phyloP scores from a whole-genome alignment of 2,113 vertebrate genomes.

The Orthonyx spaldingii region DNA sequence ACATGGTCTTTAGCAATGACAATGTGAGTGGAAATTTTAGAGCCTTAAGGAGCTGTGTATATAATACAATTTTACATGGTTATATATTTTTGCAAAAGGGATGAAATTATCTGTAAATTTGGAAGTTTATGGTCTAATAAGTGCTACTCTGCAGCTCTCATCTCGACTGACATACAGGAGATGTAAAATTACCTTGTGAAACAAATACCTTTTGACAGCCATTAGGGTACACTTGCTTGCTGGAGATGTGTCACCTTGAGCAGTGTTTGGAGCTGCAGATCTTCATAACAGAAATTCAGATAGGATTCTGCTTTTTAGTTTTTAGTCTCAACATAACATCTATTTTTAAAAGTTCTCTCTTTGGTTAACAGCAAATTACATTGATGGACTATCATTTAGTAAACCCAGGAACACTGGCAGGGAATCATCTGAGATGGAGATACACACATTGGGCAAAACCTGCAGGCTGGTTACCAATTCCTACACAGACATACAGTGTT shows the following conservation, averaged over 20 bases:
- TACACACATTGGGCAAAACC: background rate
- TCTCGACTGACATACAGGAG: background rate
- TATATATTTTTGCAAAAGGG: background rate
- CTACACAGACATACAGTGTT: background rate
- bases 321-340: background rate
- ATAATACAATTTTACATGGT: background rate
- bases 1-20: background rate
- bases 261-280: background rate
- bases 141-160: background rate
- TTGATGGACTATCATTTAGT: background rate
- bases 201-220: background rate
- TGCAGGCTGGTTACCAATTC: background rate
- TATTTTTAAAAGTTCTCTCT: background rate
- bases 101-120: background rate
- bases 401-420: background rate
- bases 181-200: background rate
- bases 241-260: background rate
- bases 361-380: background rate
- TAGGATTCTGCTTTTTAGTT: background rate
- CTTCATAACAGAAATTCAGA: background rate
- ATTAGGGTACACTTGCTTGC: background rate
- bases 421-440: background rate
- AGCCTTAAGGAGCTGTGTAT: background rate
- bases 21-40: background rate
- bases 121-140: background rate